These are phyloP conservation scores for Dorcus hopei DNA, from an alignment of 2,888 invertebrate genomes.

Conservation along the genomic window DNA sequence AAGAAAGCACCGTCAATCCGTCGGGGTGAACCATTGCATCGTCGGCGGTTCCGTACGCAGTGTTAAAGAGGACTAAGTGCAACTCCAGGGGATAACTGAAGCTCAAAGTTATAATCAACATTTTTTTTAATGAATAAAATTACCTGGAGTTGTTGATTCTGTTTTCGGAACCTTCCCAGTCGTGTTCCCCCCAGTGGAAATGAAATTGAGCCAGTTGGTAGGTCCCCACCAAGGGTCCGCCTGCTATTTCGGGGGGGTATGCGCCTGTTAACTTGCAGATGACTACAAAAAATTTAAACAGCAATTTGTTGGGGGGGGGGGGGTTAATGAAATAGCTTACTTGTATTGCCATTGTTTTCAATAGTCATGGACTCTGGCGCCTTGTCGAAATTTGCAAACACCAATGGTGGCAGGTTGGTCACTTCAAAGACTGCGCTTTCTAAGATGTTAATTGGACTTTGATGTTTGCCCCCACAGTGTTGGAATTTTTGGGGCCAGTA, in stretches of 20 bases:
- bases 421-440: slow-evolving; percentile 64
- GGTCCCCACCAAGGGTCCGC: slow-evolving; percentile 63
- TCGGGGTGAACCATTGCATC: slow-evolving; percentile 67
- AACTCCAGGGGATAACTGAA: slow-evolving; percentile 74
- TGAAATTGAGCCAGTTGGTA: slow-evolving; percentile 72
- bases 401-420: slow-evolving; percentile 58
- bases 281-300: no score
- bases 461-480: slow-evolving; percentile 74
- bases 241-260: slow-evolving; percentile 62
- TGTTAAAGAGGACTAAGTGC: slow-evolving; percentile 79
- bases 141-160: slow-evolving; percentile 62
- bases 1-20: slow-evolving; percentile 75
- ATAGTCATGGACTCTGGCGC: slow-evolving; percentile 58
- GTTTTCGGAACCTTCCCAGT: slow-evolving; percentile 75
- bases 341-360: slow-evolving; percentile 79
- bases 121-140: no score
- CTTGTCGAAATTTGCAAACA: slow-evolving; percentile 61
- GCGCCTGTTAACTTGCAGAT: slow-evolving; percentile 6
- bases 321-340: slow-evolving; percentile 45
- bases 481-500: slow-evolving; percentile 72
- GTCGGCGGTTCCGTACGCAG: slow-evolving; percentile 62
- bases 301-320: no score
- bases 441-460: slow-evolving; percentile 82
- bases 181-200: slow-evolving; percentile 75
- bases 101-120: neutral